Conservation (phyloP, 2,113 vertebrate genomes). For the Shinisaurus crocodilurus region DNA sequence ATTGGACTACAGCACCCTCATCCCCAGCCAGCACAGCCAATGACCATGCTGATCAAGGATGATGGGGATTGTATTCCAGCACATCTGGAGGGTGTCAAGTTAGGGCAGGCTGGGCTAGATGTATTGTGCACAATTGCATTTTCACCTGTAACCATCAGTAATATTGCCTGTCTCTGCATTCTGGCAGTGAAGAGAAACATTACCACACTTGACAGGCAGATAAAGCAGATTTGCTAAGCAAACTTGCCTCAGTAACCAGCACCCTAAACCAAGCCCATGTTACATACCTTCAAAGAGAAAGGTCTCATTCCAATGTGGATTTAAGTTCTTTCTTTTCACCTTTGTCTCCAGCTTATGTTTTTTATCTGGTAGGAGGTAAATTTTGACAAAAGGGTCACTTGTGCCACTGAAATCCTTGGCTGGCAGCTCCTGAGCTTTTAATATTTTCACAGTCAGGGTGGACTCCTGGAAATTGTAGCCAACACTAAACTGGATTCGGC, state of each 20-base stretch:
- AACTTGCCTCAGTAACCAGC: neutral
- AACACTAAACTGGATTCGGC: constrained; percentile 98
- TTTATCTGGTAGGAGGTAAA: constrained; percentile 98
- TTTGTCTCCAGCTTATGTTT: constrained; percentile 99
- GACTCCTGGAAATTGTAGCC: constrained; percentile 99
- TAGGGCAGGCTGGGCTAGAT: too few species aligned
- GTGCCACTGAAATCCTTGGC: constrained; percentile 99
- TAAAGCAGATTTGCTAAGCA: neutral
- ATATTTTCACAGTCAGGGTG: constrained; percentile 96
- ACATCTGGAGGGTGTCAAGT: too few species aligned
- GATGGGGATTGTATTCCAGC: too few species aligned
- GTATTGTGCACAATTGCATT: neutral
- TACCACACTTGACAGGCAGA: neutral
- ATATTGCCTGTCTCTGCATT: neutral
- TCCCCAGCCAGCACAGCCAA: too few species aligned
- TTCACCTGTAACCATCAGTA: neutral
- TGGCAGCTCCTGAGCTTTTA: constrained; percentile 95
- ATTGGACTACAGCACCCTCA: too few species aligned
- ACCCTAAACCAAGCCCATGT: neutral
- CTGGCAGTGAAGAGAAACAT: neutral
- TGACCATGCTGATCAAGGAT: too few species aligned
- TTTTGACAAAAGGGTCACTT: constrained; percentile 98
- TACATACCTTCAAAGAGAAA: constrained; percentile 95
- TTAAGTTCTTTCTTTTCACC: constrained; percentile 98
- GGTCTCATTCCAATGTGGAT: constrained; percentile 98